Percentiles rank a stretch among this genome's conserved stretches.
Conservation (phyloP, 2,113 vertebrate species). For the Himantopus leucocephalus region DNA sequence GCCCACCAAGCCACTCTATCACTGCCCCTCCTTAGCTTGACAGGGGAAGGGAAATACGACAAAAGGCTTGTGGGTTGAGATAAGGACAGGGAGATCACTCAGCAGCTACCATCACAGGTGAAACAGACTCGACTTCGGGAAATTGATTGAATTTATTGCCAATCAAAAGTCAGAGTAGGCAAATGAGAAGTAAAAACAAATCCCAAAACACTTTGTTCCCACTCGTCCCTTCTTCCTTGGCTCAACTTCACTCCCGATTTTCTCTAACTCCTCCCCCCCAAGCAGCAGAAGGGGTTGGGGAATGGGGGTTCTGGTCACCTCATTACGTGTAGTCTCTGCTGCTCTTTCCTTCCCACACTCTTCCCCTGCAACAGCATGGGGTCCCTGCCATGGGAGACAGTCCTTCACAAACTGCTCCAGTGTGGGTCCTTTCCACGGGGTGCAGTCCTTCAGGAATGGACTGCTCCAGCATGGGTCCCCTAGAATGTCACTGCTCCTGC, state of each 20-base stretch:
- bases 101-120: neutral
- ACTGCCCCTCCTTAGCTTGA: neutral
- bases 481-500: fast-evolving
- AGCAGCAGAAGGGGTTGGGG: neutral
- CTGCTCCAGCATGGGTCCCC: neutral
- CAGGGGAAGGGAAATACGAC: neutral
- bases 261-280: neutral
- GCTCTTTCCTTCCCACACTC: neutral
- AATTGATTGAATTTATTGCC: neutral
- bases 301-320: neutral
- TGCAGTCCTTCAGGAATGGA: neutral
- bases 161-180: neutral
- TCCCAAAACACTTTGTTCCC: neutral
- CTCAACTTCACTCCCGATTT: neutral
- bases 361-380: neutral
- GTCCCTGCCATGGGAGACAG: neutral
- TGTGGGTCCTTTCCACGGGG: neutral
- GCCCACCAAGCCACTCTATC: neutral
- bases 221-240: neutral
- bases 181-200: neutral
- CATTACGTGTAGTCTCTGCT: neutral
- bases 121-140: neutral
- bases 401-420: neutral
- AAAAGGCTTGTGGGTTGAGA: neutral
- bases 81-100: neutral